These are phyloP conservation scores for Coregonus sp. DNA, from an alignment of 2,797 vertebrate species.

Conservation along the genomic window DNA sequence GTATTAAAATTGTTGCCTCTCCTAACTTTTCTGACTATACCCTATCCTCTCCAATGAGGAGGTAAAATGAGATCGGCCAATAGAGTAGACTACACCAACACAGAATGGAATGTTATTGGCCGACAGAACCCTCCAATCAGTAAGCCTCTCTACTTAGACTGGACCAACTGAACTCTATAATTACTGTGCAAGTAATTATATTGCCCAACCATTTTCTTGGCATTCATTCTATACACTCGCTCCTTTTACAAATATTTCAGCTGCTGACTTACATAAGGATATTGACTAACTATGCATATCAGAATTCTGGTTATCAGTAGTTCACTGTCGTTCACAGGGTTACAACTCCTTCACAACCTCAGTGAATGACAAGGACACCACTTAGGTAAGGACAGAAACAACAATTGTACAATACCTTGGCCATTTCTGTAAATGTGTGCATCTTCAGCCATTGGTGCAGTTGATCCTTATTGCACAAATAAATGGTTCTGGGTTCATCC, in stretches of 20 bases:
- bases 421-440: constrained; percentile 46
- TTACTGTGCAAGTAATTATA: constrained; percentile 65
- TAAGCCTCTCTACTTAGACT: constrained; percentile 61
- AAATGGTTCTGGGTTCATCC: constrained; percentile 11
- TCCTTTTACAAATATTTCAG: background rate
- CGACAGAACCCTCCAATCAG: constrained; percentile 68
- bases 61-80: constrained; percentile 63
- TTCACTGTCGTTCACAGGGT: too few relatives aligned
- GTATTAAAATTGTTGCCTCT: constrained; percentile 36
- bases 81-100: constrained; percentile 58
- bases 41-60: constrained; percentile 64
- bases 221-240: constrained; percentile 6
- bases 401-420: constrained; percentile 57
- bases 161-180: constrained; percentile 65
- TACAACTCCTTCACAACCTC: background rate
- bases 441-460: constrained; percentile 51
- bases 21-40: constrained; percentile 58
- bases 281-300: background rate
- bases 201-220: constrained; percentile 49
- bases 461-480: constrained; percentile 21
- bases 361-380: background rate
- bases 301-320: too few relatives aligned
- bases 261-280: background rate
- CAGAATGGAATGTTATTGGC: constrained; percentile 62
- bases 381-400: background rate